A percentile compares a stretch with the other conserved stretches of the same genome.
Evolutionary conservation across 2,113 vertebrate species (phyloP).

Genomic region (Sinocyclocheilus anshuiensis): DNA sequence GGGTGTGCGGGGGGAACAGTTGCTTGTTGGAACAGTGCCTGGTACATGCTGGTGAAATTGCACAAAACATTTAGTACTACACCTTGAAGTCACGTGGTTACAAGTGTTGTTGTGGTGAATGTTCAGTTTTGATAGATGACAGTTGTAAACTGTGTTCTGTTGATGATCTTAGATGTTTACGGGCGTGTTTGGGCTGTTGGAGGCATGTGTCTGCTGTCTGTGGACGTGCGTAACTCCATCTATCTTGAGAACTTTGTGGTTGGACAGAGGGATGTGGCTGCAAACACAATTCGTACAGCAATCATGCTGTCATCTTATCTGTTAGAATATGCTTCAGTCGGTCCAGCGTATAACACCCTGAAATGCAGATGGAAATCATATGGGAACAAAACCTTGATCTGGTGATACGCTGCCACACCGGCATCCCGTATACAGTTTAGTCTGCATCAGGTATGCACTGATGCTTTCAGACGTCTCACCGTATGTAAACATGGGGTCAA

Average conservation of each 20-base stretch:
- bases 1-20: neutral
- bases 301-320: neutral
- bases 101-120: neutral
- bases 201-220: constrained; percentile 5
- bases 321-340: neutral
- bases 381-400: constrained; percentile 28
- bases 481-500: constrained; percentile 17
- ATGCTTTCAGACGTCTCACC: constrained; percentile 2
- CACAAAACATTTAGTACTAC: neutral
- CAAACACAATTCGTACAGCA: neutral
- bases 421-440: neutral
- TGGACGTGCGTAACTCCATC: constrained; percentile 16
- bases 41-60: neutral
- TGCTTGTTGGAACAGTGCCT: neutral
- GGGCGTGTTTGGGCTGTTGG: constrained; percentile 29
- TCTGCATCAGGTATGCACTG: constrained; percentile 8
- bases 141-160: neutral
- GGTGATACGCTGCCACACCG: neutral
- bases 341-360: neutral
- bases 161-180: constrained; percentile 8
- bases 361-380: neutral
- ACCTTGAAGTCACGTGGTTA: neutral
- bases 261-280: constrained; percentile 31
- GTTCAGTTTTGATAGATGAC: neutral
- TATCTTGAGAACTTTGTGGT: constrained; percentile 26